phyloP scores from a whole-genome alignment of 2,888 invertebrate species.

The Clitarchus hookeri region DNA sequence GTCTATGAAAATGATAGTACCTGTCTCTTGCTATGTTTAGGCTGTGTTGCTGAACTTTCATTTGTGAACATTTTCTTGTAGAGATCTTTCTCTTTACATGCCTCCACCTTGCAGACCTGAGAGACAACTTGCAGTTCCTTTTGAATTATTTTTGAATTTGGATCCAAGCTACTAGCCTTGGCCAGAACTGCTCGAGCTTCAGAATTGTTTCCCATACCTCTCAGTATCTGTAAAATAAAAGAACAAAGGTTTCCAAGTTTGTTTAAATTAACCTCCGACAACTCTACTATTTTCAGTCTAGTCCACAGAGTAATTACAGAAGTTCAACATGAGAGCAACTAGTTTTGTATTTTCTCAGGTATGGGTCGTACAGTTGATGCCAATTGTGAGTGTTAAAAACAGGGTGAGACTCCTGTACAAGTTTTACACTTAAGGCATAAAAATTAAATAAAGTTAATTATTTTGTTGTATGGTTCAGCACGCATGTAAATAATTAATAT shows the following conservation, averaged over 20 bases:
- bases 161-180: not conserved
- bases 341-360: no score
- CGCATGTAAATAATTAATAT: no score
- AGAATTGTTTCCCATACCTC: not conserved
- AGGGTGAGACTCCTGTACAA: no score
- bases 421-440: no score
- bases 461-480: no score
- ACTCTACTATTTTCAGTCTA: no score
- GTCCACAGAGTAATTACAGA: no score
- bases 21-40: not conserved
- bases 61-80: conserved; percentile 14
- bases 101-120: conserved; percentile 5
- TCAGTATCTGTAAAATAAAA: not conserved
- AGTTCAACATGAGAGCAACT: no score
- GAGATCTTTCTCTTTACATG: not conserved
- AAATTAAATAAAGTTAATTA: no score
- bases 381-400: no score
- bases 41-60: not conserved
- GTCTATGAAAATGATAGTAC: not conserved
- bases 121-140: not conserved
- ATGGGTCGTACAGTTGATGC: no score
- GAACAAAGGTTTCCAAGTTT: not conserved
- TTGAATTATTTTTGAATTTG: not conserved
- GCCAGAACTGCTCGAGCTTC: not conserved
- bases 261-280: no score